Conservation (phyloP, 92 coral and sea anemone genomes). For the Diadumene lineata region DNA sequence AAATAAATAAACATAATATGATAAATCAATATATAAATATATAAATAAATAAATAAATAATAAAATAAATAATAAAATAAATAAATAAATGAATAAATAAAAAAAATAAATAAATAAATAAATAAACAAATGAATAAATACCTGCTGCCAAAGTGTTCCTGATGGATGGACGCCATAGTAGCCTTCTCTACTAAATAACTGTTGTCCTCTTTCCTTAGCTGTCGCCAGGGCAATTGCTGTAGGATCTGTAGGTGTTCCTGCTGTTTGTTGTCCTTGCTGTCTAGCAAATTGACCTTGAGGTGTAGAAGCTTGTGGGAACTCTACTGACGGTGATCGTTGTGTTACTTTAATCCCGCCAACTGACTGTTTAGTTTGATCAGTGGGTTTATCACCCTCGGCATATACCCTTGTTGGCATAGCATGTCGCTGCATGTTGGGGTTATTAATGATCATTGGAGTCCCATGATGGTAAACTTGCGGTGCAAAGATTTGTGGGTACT, state of each 20-base stretch:
- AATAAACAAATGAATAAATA: constrained; percentile 19
- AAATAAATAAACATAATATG: no score
- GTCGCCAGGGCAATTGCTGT: constrained; percentile 93
- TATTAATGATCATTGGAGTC: constrained; percentile 39
- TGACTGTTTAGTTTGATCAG: constrained; percentile 49
- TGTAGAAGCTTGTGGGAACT: constrained; percentile 45
- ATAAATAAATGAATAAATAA: no score
- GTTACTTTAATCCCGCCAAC: constrained; percentile 33
- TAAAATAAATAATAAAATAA: no score
- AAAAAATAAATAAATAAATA: no score
- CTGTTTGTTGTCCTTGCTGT: constrained; percentile 36
- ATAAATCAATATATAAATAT: no score
- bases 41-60: no score
- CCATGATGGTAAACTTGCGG: constrained; percentile 60
- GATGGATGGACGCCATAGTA: constrained; percentile 76
- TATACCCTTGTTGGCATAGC: constrained; percentile 42
- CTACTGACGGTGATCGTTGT: constrained; percentile 58
- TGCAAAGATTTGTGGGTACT: constrained; percentile 61
- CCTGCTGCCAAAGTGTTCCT: constrained; percentile 98
- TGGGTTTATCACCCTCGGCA: constrained; percentile 49
- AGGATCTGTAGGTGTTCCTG: constrained; percentile 89
- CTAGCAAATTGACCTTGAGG: constrained; percentile 40
- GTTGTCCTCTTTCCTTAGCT: constrained; percentile 82
- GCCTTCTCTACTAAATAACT: constrained; percentile 60
- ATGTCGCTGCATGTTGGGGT: constrained; percentile 53